Conservation (phyloP, 2,113 vertebrate genomes). For the Clupea harengus region DNA sequence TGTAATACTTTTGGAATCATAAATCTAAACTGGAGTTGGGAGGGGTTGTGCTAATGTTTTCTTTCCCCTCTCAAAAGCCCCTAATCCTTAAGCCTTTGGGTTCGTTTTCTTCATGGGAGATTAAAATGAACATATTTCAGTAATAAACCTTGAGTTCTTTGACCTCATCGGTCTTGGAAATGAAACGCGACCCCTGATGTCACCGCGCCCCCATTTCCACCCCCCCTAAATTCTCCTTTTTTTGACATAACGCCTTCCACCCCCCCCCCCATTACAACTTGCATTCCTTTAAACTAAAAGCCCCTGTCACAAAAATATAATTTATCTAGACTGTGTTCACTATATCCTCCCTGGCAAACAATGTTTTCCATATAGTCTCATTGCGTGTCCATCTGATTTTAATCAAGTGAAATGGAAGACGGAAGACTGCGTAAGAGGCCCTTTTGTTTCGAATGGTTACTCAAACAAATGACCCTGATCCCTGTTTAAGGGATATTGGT, state of each 20-base stretch:
- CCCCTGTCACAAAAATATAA: neutral
- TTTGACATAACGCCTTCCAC: neutral
- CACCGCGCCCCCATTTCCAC: neutral
- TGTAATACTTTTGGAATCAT: neutral
- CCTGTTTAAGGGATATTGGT: constrained; percentile 36
- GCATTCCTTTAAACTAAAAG: neutral
- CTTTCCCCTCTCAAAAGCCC: constrained; percentile 11
- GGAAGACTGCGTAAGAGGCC: constrained; percentile 11
- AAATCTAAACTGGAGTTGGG: neutral
- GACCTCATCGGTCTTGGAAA: constrained; percentile 36
- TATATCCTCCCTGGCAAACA: neutral
- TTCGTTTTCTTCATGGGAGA: constrained; percentile 36
- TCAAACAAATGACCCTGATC: constrained; percentile 39
- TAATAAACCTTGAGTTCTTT: constrained; percentile 29
- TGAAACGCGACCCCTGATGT: constrained; percentile 14
- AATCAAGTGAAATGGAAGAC: constrained; percentile 47
- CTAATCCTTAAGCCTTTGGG: constrained; percentile 29
- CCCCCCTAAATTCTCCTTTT: neutral
- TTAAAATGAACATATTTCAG: constrained; percentile 34
- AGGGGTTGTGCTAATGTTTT: neutral
- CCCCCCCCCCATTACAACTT: neutral
- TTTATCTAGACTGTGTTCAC: neutral
- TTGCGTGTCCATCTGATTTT: constrained; percentile 40
- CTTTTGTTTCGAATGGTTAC: constrained; percentile 10
- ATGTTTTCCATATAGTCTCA: constrained; percentile 35